Evolutionary conservation across 1,140 invertebrate genomes (phyloP).

Genomic region (Drosophila kurseongensis): DNA sequence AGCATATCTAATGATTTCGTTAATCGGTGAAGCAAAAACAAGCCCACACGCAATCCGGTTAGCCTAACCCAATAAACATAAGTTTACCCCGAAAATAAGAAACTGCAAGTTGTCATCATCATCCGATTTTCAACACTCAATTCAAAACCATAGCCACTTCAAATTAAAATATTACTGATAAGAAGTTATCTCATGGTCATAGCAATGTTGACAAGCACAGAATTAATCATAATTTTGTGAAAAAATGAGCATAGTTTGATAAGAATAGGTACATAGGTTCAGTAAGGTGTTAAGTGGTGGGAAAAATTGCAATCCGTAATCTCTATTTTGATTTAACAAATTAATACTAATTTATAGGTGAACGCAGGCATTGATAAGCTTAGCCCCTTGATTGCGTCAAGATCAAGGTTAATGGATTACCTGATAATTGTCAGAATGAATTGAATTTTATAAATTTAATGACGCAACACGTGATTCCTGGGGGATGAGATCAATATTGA

Average conservation of each 20-base stretch:
- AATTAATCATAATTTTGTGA: slow-evolving; percentile 23
- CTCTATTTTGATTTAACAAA: slow-evolving; percentile 26
- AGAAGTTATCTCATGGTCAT: slow-evolving; percentile 15
- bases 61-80: slow-evolving; percentile 35
- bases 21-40: slow-evolving; percentile 38
- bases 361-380: slow-evolving; percentile 30
- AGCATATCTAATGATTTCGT: slow-evolving; percentile 46
- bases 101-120: slow-evolving; percentile 20
- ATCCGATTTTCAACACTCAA: slow-evolving; percentile 17
- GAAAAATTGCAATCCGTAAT: slow-evolving; percentile 25
- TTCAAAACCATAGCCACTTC: slow-evolving; percentile 7
- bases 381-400: slow-evolving; percentile 4
- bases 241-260: slow-evolving; percentile 14
- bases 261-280: not conserved
- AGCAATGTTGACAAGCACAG: not conserved
- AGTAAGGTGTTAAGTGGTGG: slow-evolving; percentile 3
- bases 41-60: slow-evolving; percentile 53
- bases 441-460: slow-evolving; percentile 2
- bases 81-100: slow-evolving; percentile 6
- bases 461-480: slow-evolving; percentile 40
- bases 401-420: slow-evolving; percentile 54
- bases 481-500: slow-evolving; percentile 11
- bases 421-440: slow-evolving; percentile 19
- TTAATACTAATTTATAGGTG: slow-evolving; percentile 49
- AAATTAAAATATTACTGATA: slow-evolving; percentile 2